Base-by-base conservation (phyloP, 1,140 invertebrate species). In the Ylistrum balloti region DNA sequence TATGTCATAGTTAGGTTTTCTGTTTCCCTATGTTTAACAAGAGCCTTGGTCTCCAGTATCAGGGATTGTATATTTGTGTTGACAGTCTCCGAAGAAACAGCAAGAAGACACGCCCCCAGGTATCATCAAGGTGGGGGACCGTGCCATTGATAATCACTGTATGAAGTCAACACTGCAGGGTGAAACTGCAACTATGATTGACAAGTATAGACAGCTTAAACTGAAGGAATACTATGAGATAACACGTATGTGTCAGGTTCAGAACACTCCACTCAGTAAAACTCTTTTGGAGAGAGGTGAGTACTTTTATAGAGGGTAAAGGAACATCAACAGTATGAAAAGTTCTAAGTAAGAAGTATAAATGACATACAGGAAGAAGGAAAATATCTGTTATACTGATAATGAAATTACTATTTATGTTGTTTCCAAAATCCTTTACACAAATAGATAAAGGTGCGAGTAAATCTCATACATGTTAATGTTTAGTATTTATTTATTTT, bases 121-220 rank as follows among this genome's bases (percentile, higher is more conserved):
- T 17, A 92, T 95, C 33, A 95, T 96, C 13, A 94, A 94, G 56
- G 94, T 95, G 10, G 95, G 95, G 17, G 93, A 95, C 56, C 94
- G 93, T 86, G 93, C 92, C 13, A 94, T 96, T 33, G 96, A 96
- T 90, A 92, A 95, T 87, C 96, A 96, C 91, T 94, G 92, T 35
- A 92, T 92, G 90, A 92, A 91, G 33, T 96, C 95, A 13, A 96
- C 94, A 5, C 87, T 96, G 85, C 93, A 90, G 32, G 94, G 94
- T 28, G 94, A 95, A 33, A 87, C 90, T 2, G 95, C 91, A 17
- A 91, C 91, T 20, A 93, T 94, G 90, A 88, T 95, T 15, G 92
- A 96, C 86, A 92, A 93, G 41, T 96, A 95, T 91, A 90, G 96
- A 85, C 94, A 94, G 88, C 90, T 92, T 7, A 91, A 93, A 86